Evolutionary conservation across 2,797 vertebrate species (phyloP).

Genomic region (Poeciliopsis paucimaculata): DNA sequence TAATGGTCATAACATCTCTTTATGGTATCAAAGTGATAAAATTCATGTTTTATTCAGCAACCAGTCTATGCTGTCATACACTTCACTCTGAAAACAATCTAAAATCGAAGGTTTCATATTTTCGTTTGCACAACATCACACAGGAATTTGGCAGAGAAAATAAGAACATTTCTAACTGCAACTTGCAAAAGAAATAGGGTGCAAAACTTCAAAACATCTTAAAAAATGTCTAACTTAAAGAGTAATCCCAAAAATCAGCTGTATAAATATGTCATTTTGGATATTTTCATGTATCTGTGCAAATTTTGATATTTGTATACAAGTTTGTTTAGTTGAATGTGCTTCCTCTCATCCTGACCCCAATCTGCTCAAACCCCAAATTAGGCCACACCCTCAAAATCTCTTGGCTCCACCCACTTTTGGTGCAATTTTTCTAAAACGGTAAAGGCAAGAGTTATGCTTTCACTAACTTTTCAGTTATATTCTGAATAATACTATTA

Average conservation of each 20-base stretch:
- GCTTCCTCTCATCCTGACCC: too few relatives aligned
- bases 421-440: too few relatives aligned
- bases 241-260: background rate
- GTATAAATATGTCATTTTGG: too few relatives aligned
- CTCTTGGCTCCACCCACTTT: too few relatives aligned
- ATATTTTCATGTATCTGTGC: too few relatives aligned
- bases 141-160: background rate
- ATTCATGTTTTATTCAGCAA: background rate
- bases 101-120: background rate
- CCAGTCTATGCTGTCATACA: background rate
- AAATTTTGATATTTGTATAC: too few relatives aligned
- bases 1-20: conserved; percentile 22
- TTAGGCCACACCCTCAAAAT: too few relatives aligned
- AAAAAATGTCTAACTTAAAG: background rate
- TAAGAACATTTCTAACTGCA: background rate
- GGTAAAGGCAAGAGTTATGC: too few relatives aligned
- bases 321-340: too few relatives aligned
- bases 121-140: background rate
- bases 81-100: background rate
- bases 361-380: too few relatives aligned
- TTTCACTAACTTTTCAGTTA: too few relatives aligned
- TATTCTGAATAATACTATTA: too few relatives aligned
- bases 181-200: background rate
- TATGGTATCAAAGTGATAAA: background rate
- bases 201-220: background rate